Base-by-base conservation (phyloP, 2,113 vertebrate genomes). In the Mus pahari region DNA sequence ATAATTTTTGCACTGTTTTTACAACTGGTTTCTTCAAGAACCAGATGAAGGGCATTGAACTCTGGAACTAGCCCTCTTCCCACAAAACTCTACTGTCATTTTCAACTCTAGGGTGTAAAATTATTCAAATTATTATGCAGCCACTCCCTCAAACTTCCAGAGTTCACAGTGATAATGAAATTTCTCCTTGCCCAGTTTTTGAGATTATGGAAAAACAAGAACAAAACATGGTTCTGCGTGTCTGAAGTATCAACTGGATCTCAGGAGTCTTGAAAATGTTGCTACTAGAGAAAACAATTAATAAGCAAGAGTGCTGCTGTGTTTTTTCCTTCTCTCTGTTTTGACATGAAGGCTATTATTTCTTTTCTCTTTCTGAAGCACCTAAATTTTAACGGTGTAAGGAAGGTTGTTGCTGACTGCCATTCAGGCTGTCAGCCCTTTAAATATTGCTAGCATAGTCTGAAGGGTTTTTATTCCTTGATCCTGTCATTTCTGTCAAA, bases 1-100 rank as follows among this genome's bases (percentile, higher is more conserved):
- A 89, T 86, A 55, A 70, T 82, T 92, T 53, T 96, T 84, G 50
- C 45, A 45, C 28, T 20, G 1, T 78, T 97, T 81, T 95, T 70
- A 92, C n/a, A 90, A 83, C 70, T 7, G 20, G 12, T 20, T 91
- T 73, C 48, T 64, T 78, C 60, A 79, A 84, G 60, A 83, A 77
- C 36, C n/a, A 68, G 78, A 75, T 71, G 24, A 92, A 96, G 62
- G 55, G 55, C 4, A n/a, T 77, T 92, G 74, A 42, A 55, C 48
- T 89, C 26, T 42, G 26, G 31, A 36, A 36, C 36, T 55, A 58
- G 31, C 10, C 28, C 71, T 48, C 45, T 86, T 66, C 60, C 11
- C n/a, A 78, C 33, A 86, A 89, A 89, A 70, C 86, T 82, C 82
- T 87, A 5, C 20, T 16, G 10, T 78, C 36, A 62, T 62, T 93